These are phyloP conservation scores for Eulemur albifrons DNA, from an alignment of 2,797 vertebrate genomes.

Conservation along the genomic window DNA sequence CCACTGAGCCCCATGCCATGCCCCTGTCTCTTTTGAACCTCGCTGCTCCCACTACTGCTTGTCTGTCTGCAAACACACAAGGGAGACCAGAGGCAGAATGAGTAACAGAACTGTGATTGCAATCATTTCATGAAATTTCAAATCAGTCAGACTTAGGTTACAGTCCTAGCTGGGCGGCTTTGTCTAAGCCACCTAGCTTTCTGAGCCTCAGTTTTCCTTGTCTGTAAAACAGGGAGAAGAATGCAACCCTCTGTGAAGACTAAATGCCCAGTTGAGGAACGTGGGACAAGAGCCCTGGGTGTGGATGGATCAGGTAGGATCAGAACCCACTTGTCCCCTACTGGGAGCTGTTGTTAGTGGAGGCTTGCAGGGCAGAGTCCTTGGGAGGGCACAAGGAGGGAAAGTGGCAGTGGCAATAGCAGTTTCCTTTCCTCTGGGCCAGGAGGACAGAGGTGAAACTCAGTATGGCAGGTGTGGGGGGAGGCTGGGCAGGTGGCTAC, in stretches of 20 bases:
- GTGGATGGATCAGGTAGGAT: no score
- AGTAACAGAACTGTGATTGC: accelerated
- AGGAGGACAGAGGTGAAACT: not conserved
- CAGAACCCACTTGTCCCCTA: not conserved
- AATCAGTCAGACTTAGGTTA: not conserved
- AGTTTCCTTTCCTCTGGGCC: not conserved
- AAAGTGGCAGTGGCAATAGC: not conserved
- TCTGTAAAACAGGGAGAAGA: not conserved
- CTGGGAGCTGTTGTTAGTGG: not conserved
- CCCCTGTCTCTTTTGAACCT: not conserved
- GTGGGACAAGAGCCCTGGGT: no score
- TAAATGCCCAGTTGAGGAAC: not conserved
- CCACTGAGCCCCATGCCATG: no score
- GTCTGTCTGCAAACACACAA: not conserved
- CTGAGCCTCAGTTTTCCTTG: not conserved
- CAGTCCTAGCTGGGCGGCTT: no score
- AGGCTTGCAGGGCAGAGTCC: not conserved
- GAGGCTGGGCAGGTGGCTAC: not conserved
- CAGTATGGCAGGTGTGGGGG: no score
- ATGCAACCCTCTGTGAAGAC: not conserved
- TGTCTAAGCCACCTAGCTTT: not conserved
- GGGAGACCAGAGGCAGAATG: accelerated
- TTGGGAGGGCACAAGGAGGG: not conserved
- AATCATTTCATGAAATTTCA: not conserved
- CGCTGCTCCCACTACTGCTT: not conserved